Conservation (phyloP, 1,140 invertebrate species). For the Drosophila dunni region DNA sequence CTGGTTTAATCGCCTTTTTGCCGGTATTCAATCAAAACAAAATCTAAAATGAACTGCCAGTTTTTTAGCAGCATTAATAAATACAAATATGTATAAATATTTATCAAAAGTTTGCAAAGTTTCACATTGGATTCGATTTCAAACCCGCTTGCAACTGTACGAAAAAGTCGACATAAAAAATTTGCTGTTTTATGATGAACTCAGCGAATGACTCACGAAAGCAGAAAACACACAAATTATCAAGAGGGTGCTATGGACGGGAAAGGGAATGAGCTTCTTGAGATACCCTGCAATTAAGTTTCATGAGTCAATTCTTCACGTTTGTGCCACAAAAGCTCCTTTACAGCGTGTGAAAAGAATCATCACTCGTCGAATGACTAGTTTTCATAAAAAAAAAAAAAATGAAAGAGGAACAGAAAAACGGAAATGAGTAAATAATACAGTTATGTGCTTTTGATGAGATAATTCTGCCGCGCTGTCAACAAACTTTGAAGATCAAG, state of each 20-base stretch:
- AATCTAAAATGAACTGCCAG: slow-evolving; percentile 8
- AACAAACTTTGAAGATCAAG: slow-evolving; percentile 60
- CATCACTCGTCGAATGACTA: background rate
- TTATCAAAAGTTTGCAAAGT: background rate
- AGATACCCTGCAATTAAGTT: background rate
- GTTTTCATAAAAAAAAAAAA: background rate
- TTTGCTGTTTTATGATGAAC: slow-evolving; percentile 16
- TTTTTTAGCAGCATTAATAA: slow-evolving; percentile 1
- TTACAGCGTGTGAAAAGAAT: background rate
- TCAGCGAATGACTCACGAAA: slow-evolving; percentile 20
- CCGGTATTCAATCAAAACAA: slow-evolving; percentile 6
- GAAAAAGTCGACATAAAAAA: background rate
- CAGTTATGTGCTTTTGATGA: slow-evolving; percentile 27
- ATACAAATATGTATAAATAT: background rate
- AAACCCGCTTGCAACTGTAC: background rate
- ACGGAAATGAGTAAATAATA: slow-evolving; percentile 25
- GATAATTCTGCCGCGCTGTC: slow-evolving; percentile 42
- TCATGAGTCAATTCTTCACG: too few relatives aligned
- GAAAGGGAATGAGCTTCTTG: background rate
- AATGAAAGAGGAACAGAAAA: background rate
- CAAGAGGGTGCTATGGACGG: background rate
- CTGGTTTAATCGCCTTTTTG: slow-evolving; percentile 15
- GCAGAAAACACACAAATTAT: background rate
- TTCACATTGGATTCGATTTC: background rate
- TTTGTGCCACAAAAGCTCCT: too few relatives aligned